Evolutionary conservation across 2,797 vertebrate species (phyloP), one percentile per base, ranked within the genome.

Genomic region (Dipus sagitta): DNA sequence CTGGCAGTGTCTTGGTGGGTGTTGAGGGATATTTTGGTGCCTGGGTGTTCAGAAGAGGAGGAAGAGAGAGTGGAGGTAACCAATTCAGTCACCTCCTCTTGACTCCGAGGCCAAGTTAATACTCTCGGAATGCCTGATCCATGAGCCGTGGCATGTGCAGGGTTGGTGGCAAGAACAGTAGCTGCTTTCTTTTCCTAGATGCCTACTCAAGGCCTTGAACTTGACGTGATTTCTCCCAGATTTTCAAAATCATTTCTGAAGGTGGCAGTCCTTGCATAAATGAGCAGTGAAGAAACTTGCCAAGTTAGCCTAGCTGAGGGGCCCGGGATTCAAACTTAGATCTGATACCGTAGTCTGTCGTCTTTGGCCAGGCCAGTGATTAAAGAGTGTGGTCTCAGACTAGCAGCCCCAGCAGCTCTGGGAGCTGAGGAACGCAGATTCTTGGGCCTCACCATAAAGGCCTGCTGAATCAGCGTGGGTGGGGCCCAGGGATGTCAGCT

Each of bases 21-120:
- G 92, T 92, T 14, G 54, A 87, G 94, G 88, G 84, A 88, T 97
- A 96, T 97, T 96, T 97, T 90, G 79, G 95, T 74, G 64, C 88
- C 92, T 77, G 93, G 67, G n/a, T 92, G 93, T 88, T 90, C 85
- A 77, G 96, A 95, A 95, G 92, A 95, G 95, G 95, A 96, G 95
- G 95, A 67, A 88, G 68, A 96, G 92, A 90, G 91, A 90, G 96
- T 84, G 94, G 96, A 95, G 92, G 87, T 75, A 88, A 80, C 87
- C 90, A 32, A 83, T 54, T 88, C 94, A 23, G 82, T 90, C 82
- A 96, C 96, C 95, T 94, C 92, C 93, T 78, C 88, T 42, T 0
- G 90, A 93, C 90, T 95, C 68, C 88, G 92, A 90, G 96, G 96
- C 94, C 93, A 72, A 77, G 58, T 30, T 6, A 4, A n/a, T 54